Percentiles rank a stretch among this genome's conserved stretches.
Evolutionary conservation across 2,113 vertebrate species (phyloP).

Genomic region (Reinhardtius hippoglossoides): DNA sequence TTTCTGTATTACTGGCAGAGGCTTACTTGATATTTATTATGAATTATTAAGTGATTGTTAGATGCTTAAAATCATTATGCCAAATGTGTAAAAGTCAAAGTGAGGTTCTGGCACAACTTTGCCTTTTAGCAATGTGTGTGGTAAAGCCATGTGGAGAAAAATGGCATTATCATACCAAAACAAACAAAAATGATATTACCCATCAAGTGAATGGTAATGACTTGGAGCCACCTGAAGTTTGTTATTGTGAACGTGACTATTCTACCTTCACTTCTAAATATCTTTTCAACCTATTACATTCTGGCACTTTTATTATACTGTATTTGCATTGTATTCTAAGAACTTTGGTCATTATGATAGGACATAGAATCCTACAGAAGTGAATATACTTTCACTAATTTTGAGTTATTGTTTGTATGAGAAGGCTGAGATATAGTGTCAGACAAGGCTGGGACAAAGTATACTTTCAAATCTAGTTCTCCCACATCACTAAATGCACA

Average conservation of each 20-base stretch:
- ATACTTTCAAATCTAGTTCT: neutral
- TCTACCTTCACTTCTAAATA: neutral
- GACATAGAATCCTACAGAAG: neutral
- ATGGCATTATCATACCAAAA: neutral
- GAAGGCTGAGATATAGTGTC: neutral
- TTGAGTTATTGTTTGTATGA: neutral
- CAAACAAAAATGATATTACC: neutral
- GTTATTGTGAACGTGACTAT: neutral
- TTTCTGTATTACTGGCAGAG: constrained; percentile 36
- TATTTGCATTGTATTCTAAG: neutral
- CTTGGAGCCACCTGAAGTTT: neutral
- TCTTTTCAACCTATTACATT: neutral
- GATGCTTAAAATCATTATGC: neutral
- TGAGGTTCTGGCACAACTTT: neutral
- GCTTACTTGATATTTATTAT: constrained; percentile 16
- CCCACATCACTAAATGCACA: constrained; percentile 16
- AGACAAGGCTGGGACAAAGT: neutral
- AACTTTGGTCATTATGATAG: neutral
- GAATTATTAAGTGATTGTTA: constrained; percentile 24
- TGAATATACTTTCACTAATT: neutral
- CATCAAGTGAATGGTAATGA: neutral
- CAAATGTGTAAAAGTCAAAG: neutral
- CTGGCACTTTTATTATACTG: neutral
- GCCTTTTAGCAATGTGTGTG: neutral
- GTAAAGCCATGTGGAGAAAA: neutral